Conservation (phyloP, 2,113 vertebrate species). For the Talpa occidentalis region DNA sequence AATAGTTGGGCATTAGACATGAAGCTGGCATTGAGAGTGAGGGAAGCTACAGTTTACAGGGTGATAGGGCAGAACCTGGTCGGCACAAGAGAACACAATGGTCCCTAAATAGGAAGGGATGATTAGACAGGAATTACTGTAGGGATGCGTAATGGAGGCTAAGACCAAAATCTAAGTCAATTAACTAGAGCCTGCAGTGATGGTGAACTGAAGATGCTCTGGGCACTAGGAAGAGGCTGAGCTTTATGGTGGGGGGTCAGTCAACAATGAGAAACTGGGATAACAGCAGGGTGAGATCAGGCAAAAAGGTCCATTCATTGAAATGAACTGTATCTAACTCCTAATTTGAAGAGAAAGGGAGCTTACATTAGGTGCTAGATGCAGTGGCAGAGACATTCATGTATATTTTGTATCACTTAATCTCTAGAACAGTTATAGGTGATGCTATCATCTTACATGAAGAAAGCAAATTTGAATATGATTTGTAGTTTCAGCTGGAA, state of each 20-base stretch:
- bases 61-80: not conserved
- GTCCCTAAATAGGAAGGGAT: not conserved
- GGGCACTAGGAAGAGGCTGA: not conserved
- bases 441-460: not conserved
- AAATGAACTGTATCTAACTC: not conserved
- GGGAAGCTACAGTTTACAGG: not conserved
- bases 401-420: conserved; percentile 19
- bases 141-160: not conserved
- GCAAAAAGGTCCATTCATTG: not conserved
- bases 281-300: not conserved
- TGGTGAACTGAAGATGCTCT: not conserved
- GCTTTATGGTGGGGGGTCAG: not conserved
- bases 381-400: not conserved
- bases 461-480: not conserved
- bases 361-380: not conserved
- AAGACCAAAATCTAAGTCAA: not conserved
- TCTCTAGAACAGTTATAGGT: not conserved
- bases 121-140: not conserved
- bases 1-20: not conserved
- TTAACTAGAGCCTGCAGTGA: not conserved
- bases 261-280: not conserved
- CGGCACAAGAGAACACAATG: not conserved
- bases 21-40: not conserved
- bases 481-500: conserved; percentile 11
- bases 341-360: not conserved